Conservation (phyloP, 1,140 invertebrate genomes). For the Drosophila jambulina region DNA sequence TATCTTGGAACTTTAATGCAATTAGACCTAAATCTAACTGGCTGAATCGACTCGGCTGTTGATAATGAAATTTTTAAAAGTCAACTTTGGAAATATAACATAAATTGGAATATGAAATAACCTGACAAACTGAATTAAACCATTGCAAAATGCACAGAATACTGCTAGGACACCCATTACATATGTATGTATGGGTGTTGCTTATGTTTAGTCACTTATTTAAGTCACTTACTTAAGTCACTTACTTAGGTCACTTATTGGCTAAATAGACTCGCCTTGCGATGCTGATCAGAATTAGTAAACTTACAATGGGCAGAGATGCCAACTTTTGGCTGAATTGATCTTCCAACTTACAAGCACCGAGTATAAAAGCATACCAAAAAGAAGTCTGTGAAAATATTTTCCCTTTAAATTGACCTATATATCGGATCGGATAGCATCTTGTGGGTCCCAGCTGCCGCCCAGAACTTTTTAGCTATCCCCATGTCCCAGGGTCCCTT, state of each 20-base stretch:
- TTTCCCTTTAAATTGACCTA: slow-evolving; percentile 54
- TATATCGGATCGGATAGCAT: not conserved
- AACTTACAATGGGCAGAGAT: not conserved
- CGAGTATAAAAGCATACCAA: not conserved
- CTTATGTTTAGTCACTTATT: too few relatives aligned
- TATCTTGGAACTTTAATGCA: too few relatives aligned
- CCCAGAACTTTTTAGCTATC: not conserved
- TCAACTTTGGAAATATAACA: not conserved
- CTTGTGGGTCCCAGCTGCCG: slow-evolving; percentile 1
- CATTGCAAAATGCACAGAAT: too few relatives aligned
- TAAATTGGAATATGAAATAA: not conserved
- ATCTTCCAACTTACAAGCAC: not conserved
- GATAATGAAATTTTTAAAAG: too few relatives aligned
- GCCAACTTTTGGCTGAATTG: not conserved
- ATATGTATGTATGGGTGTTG: too few relatives aligned
- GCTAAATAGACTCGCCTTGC: not conserved
- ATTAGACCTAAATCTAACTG: too few relatives aligned
- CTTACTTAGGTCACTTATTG: too few relatives aligned
- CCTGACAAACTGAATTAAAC: not conserved
- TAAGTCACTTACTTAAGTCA: too few relatives aligned
- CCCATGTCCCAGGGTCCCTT: not conserved
- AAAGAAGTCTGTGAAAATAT: slow-evolving; percentile 8
- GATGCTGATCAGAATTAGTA: not conserved
- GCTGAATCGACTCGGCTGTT: not conserved
- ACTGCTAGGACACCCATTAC: too few relatives aligned